Conservation (phyloP, 1,140 invertebrate species). For the fruit fly (Drosophila melanogaster) region Release_6_plus_ISO1_MT NT_037436.4:4276001-4276500, state of each 20-base stretch:
- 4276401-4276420: conserved; percentile 55
- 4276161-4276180: conserved; percentile 4
- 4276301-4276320: conserved; percentile 64
- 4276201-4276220: conserved; percentile 78
- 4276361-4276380: conserved; percentile 70
- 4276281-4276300: conserved; percentile 47
- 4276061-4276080: conserved; percentile 31
- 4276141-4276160: conserved; percentile 17
- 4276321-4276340: conserved; percentile 21
- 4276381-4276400: conserved; percentile 81
- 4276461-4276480: conserved; percentile 21
- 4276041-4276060: neutral
- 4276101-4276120: neutral
- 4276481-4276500: conserved; percentile 27
- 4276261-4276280: conserved; percentile 30
- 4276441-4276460: conserved; percentile 3
- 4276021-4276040: conserved; percentile 35
- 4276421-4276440: conserved; percentile 28
- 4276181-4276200: conserved; percentile 64
- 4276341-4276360: neutral
- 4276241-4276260: conserved; percentile 71
- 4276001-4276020: conserved; percentile 37
- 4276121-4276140: conserved; percentile 9
- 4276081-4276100: conserved; percentile 1
- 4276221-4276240: conserved; percentile 80